These are phyloP conservation scores for Oncopodura yosiiana DNA, from an alignment of 1,140 invertebrate genomes.

Conservation along the genomic window DNA sequence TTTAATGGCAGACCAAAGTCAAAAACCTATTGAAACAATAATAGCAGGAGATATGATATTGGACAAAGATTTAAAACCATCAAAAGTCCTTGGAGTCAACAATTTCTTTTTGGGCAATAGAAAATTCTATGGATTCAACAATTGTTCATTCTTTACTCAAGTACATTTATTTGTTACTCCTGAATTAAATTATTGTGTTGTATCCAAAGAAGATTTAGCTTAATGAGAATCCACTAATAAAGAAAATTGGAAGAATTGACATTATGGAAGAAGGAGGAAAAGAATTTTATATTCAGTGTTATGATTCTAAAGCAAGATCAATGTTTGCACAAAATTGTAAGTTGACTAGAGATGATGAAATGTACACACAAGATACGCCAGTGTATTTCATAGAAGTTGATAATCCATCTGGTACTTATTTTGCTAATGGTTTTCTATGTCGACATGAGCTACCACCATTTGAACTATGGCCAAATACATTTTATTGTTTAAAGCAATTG, in stretches of 20 bases:
- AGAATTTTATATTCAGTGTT: neutral
- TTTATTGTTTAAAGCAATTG: constrained; percentile 7
- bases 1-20: neutral
- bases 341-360: neutral
- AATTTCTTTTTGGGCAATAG: constrained; percentile 6
- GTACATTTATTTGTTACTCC: constrained; percentile 11
- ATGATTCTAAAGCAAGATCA: no score
- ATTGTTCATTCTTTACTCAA: constrained; percentile 6
- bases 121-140: neutral
- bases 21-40: constrained; percentile 5
- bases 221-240: constrained; percentile 6
- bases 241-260: neutral
- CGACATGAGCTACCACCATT: constrained; percentile 12
- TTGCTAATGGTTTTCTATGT: constrained; percentile 15
- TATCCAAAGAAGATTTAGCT: constrained; percentile 8
- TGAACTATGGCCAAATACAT: constrained; percentile 9
- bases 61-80: constrained; percentile 7
- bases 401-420: constrained; percentile 11
- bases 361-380: neutral
- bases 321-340: neutral
- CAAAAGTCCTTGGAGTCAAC: constrained; percentile 1
- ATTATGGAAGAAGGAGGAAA: constrained; percentile 11
- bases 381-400: constrained; percentile 15
- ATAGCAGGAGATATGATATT: neutral
- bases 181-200: neutral